A percentile compares a stretch with the other conserved stretches of the same genome.
phyloP scores from a whole-genome alignment of 2,888 invertebrate genomes.

The Pristionchus exspectatus region DNA sequence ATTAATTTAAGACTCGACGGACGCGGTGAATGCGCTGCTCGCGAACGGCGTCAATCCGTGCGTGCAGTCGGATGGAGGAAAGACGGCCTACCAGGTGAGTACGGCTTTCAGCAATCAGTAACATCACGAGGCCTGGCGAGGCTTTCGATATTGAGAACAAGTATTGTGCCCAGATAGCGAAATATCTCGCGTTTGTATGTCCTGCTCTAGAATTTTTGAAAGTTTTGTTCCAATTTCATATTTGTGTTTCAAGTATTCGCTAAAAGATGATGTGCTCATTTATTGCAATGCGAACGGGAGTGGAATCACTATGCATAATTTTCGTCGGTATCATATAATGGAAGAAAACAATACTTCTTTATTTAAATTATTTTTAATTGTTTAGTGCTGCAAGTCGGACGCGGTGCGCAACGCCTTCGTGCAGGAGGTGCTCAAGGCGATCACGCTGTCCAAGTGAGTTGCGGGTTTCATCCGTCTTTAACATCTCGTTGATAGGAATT shows the following conservation, averaged over 20 bases:
- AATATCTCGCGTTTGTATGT: too few relatives aligned
- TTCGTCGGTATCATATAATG: too few relatives aligned
- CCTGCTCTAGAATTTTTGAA: too few relatives aligned
- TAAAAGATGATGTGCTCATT: too few relatives aligned
- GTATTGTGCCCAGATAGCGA: too few relatives aligned
- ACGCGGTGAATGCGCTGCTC: constrained; percentile 83
- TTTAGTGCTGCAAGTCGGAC: constrained; percentile 71
- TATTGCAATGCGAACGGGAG: too few relatives aligned
- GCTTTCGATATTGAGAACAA: constrained; percentile 57
- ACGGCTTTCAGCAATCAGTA: background rate
- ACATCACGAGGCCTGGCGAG: constrained; percentile 60
- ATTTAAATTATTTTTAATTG: too few relatives aligned
- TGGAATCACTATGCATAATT: too few relatives aligned
- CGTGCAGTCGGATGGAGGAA: constrained; percentile 82
- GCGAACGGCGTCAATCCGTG: constrained; percentile 84
- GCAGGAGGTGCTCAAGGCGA: constrained; percentile 84
- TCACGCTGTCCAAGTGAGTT: constrained; percentile 84
- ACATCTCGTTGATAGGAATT: too few relatives aligned
- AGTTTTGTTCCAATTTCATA: too few relatives aligned
- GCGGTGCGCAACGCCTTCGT: constrained; percentile 83
- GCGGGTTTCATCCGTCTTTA: background rate
- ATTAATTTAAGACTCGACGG: constrained; percentile 63
- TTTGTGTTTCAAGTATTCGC: too few relatives aligned
- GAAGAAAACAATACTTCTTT: too few relatives aligned
- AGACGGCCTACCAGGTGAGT: constrained; percentile 83